Evolutionary conservation across 1,140 invertebrate genomes (phyloP), one percentile per base, ranked within the genome.

Genomic region (Danaus plexippus): DNA sequence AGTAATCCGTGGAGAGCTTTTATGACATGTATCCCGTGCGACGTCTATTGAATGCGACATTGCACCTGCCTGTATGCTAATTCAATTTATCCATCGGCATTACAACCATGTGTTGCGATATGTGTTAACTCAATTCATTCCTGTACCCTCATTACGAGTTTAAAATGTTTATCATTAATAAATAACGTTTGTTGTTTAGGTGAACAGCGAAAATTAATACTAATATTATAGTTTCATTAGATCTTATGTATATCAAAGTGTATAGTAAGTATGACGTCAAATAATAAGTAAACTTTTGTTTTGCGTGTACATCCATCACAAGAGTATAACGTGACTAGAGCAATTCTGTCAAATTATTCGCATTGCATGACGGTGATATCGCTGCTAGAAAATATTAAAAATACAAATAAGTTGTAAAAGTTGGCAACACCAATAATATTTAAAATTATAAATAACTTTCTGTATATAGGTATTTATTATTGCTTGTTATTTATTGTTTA

Each of bases 341-440:
- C 50, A 62, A 63, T 65, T 66, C 63, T 66, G 60, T 71, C 64
- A 63, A 71, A 68, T 64, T 65, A 59, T 69, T 65, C 55, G 66
- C 59, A 63, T 66, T 66, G 63, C 69, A 64, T 64, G 61, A 63
- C 60, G 64, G 69, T 61, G 69, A 68, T 71, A 66, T 71, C 69
- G 61, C 66, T 53, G 56, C 43, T 63, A 52, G 22, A 67, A 48
- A 62, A 52, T 53, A 52, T 56, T 56, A 52, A 41, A 64, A 59
- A 61, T 59, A 56, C 45, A 55, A 52, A 59, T 46, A 11, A 61
- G 51, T 50, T 47, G 42, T 47, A 46, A 64, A 54, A 58, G 42
- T 42, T 52, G 41, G 41, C 11, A 52, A 52, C 43, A 13, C 32
- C 15, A 48, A n/a, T n/a, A 22, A 48, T n/a, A 52, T 52, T 13